Evolutionary conservation across 2,797 vertebrate genomes (phyloP), one percentile per base, ranked within the genome.

Genomic region (Crax fasciolata): DNA sequence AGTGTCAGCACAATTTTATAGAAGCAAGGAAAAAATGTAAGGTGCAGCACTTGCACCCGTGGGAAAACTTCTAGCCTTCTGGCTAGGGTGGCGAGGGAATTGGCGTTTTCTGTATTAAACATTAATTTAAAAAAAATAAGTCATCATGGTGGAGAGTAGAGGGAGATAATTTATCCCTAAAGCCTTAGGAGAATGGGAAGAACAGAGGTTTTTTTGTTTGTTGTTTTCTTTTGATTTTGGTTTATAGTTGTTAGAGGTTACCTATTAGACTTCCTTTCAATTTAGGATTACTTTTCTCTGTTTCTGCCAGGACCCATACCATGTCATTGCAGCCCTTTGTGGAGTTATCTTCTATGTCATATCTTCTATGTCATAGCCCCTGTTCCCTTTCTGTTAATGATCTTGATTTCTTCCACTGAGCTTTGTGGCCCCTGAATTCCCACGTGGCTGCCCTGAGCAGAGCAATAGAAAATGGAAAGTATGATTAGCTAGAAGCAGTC

Each of bases 381-480:
- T 78, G 24, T 92, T 88, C 30, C 51, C 44, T 70, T 89, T 85
- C 61, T 74, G 65, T 74, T 77, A 76, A 65, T 72, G 68, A 17
- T 51, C 79, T 95, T 74, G 32, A 57, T 87, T 85, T 87, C 54
- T 93, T 65, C 30, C 66, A 19, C 11, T 13, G 51, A 84, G 48
- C 20, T 82, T 65, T 55, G 27, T 55, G 86, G 52, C 55, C 49
- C 35, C 51, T 58, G 82, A 80, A 63, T 81, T 92, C 61, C 30
- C 20, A 1, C 18, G 30, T 87, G 57, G 35, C 57, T 91, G 63
- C 78, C 17, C 49, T 63, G 38, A 87, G 19, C 49, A 74, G 75
- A 93, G 70, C 81, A 87, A 67, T 70, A 61, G 44, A 54, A 92
- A 92, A 27, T 87, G 87, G 82, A 62, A 94, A 92, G 66, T 89